These are phyloP conservation scores for Narcine bancroftii DNA, from an alignment of 2,113 vertebrate genomes.

Conservation along the genomic window DNA sequence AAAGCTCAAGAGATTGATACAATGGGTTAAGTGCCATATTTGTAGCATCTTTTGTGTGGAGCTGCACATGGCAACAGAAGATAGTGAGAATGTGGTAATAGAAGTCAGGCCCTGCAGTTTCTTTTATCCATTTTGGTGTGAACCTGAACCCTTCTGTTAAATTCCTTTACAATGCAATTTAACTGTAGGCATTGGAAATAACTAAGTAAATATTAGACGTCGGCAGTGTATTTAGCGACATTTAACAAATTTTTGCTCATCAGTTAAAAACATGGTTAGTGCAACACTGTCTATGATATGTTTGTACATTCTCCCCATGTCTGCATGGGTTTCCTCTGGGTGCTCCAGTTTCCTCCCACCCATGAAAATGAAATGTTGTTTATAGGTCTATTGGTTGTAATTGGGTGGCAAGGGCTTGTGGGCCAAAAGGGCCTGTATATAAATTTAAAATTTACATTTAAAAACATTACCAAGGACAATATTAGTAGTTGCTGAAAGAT, in stretches of 20 bases:
- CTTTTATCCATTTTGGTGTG: not conserved
- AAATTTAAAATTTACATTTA: too few species aligned
- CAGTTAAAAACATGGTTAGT: too few species aligned
- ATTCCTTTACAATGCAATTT: not conserved
- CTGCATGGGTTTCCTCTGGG: too few species aligned
- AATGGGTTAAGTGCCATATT: not conserved
- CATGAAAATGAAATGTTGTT: too few species aligned
- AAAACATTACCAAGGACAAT: too few species aligned
- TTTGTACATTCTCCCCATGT: too few species aligned
- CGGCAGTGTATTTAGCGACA: not conserved
- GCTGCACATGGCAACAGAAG: not conserved
- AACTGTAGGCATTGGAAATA: not conserved
- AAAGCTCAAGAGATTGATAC: not conserved
- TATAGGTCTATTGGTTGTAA: too few species aligned
- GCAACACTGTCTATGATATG: too few species aligned
- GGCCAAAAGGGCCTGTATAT: too few species aligned
- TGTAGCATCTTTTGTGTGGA: not conserved
- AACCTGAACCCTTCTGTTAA: not conserved
- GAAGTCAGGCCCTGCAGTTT: not conserved
- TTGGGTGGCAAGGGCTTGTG: too few species aligned
- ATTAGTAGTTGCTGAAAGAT: too few species aligned
- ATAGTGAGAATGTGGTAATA: not conserved
- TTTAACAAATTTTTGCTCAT: not conserved
- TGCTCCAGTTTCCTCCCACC: too few species aligned
- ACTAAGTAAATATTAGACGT: not conserved